A percentile compares a stretch with the other conserved stretches of the same genome.
Conservation (phyloP, 2,797 vertebrate genomes). For the Tarsius wallacei region DNA sequence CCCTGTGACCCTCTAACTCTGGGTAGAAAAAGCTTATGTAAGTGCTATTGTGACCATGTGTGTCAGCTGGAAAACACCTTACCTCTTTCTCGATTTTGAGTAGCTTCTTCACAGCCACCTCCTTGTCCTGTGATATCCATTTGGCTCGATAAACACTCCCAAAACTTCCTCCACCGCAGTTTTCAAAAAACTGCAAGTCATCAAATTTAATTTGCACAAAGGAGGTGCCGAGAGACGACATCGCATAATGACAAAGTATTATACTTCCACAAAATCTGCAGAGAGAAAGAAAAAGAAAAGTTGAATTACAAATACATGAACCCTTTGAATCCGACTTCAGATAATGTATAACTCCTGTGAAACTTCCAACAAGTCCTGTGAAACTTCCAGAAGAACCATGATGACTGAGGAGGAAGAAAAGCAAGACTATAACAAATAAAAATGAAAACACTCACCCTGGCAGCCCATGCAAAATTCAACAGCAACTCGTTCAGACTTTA, state of each 20-base stretch:
- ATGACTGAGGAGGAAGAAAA: constrained; percentile 58
- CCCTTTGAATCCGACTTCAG: background rate
- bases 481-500: constrained; percentile 68
- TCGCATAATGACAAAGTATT: constrained; percentile 96
- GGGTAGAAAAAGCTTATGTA: constrained; percentile 61
- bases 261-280: constrained; percentile 92
- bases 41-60: background rate
- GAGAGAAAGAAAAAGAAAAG: constrained; percentile 77
- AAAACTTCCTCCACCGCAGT: constrained; percentile 99
- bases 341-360: background rate
- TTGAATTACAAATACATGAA: constrained; percentile 68
- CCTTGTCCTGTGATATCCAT: constrained; percentile 99
- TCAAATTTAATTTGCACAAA: constrained; percentile 99
- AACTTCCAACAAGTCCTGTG: constrained; percentile 1
- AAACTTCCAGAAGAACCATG: constrained; percentile 51
- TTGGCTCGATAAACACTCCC: constrained; percentile 98
- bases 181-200: constrained; percentile 99
- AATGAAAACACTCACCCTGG: constrained; percentile 73
- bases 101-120: constrained; percentile 99
- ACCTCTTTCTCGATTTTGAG: constrained; percentile 99
- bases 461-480: constrained; percentile 60
- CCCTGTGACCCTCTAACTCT: constrained; percentile 58
- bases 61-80: constrained; percentile 81
- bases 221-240: constrained; percentile 97
- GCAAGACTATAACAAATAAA: constrained; percentile 41